phyloP scores from a whole-genome alignment of 2,888 invertebrate genomes.

The Plusia festucae region DNA sequence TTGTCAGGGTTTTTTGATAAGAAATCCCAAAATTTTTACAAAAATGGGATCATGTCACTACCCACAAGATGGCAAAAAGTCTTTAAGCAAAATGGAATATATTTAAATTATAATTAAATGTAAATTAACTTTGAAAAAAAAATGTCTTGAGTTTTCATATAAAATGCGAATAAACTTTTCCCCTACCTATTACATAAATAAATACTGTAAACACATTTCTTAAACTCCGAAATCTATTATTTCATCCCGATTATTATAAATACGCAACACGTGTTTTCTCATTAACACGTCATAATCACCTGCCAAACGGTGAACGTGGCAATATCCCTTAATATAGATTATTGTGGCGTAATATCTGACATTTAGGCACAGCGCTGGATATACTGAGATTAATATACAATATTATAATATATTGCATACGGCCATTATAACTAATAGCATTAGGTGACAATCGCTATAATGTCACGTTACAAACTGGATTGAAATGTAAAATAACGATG shows the following conservation, averaged over 20 bases:
- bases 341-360: slow-evolving; percentile 17
- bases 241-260: not conserved
- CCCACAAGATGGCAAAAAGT: too few species aligned
- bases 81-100: too few species aligned
- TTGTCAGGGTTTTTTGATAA: too few species aligned
- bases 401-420: slow-evolving; percentile 12
- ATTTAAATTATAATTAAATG: too few species aligned
- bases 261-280: not conserved
- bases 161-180: too few species aligned
- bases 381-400: slow-evolving; percentile 19
- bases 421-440: slow-evolving; percentile 24
- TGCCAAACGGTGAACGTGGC: slow-evolving; percentile 19
- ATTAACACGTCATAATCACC: slow-evolving; percentile 13
- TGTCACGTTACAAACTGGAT: slow-evolving; percentile 28
- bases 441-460: slow-evolving; percentile 35
- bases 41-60: too few species aligned
- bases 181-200: too few species aligned
- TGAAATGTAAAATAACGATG: slow-evolving; percentile 22
- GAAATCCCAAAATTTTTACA: too few species aligned
- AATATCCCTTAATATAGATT: slow-evolving; percentile 18
- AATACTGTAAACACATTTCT: too few species aligned
- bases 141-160: too few species aligned
- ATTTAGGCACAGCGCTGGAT: slow-evolving; percentile 17
- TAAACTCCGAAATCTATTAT: too few species aligned
- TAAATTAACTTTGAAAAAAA: too few species aligned